Conservation (phyloP, 1,140 invertebrate species). For the Pseudomyrmex dendroicus region DNA sequence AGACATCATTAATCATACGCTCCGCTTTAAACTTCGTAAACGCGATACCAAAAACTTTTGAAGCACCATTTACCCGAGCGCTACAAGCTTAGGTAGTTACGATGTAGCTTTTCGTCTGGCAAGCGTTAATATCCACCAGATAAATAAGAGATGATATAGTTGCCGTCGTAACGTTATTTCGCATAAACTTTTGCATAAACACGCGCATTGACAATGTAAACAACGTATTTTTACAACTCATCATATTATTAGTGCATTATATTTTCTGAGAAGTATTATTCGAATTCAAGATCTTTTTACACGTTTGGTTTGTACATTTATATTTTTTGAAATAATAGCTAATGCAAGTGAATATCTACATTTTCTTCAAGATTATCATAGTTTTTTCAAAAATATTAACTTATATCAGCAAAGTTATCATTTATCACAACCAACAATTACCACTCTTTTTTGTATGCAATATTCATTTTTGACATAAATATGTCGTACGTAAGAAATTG, state of each 20-base stretch:
- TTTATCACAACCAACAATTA: too few relatives aligned
- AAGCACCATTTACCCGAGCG: slow-evolving; percentile 66
- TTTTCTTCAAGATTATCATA: too few relatives aligned
- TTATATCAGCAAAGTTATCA: too few relatives aligned
- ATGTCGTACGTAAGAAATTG: too few relatives aligned
- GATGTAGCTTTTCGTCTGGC: slow-evolving; percentile 2
- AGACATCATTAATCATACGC: slow-evolving; percentile 79
- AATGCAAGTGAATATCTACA: too few relatives aligned
- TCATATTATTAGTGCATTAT: too few relatives aligned
- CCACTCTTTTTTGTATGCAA: background rate
- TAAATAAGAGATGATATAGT: slow-evolving; percentile 14
- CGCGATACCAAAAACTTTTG: slow-evolving; percentile 67
- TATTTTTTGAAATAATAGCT: too few relatives aligned
- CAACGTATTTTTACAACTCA: background rate
- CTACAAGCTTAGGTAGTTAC: slow-evolving; percentile 39
- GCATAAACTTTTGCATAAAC: background rate
- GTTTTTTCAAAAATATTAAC: too few relatives aligned
- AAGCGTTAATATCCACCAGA: slow-evolving; percentile 29
- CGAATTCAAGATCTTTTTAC: too few relatives aligned
- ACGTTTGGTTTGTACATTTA: too few relatives aligned
- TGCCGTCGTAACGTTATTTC: slow-evolving; percentile 24
- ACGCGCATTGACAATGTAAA: slow-evolving; percentile 3
- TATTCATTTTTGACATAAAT: too few relatives aligned
- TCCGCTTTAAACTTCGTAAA: slow-evolving; percentile 70
- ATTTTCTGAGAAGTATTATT: too few relatives aligned